phyloP scores from a whole-genome alignment of 2,888 invertebrate species.

The Crocallis elinguaria region DNA sequence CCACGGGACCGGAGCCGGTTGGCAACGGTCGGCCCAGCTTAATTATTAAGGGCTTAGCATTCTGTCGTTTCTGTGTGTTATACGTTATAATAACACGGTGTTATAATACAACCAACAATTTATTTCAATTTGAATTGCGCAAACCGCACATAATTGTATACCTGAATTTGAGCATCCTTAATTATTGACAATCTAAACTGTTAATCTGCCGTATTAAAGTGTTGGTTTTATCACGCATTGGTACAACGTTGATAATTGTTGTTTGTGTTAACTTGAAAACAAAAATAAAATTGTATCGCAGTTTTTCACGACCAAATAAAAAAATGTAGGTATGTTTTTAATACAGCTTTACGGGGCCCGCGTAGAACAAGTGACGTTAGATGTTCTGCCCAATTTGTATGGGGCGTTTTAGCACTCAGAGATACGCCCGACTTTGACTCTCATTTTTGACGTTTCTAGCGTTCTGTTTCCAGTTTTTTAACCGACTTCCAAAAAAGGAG shows the following conservation, averaged over 20 bases:
- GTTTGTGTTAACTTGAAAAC: conserved; percentile 2
- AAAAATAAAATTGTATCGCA: conserved; percentile 3
- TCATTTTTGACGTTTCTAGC: too few species aligned
- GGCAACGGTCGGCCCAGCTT: conserved; percentile 29
- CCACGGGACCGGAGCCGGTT: conserved; percentile 28
- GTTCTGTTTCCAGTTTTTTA: too few species aligned
- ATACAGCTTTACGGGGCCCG: too few species aligned
- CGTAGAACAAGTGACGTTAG: too few species aligned
- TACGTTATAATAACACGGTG: conserved; percentile 46
- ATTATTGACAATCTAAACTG: conserved; percentile 47
- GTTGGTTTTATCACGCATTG: conserved; percentile 7
- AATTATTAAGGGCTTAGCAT: conserved; percentile 44
- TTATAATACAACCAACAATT: conserved; percentile 50
- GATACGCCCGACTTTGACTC: too few species aligned
- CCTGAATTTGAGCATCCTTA: conserved; percentile 47
- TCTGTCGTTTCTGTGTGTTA: conserved; percentile 42
- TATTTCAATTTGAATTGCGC: conserved; percentile 51
- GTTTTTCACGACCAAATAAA: too few species aligned
- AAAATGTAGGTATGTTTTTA: too few species aligned
- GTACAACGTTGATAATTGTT: background rate
- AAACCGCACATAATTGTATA: conserved; percentile 53
- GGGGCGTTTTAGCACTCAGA: too few species aligned
- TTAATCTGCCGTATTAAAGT: conserved; percentile 36
- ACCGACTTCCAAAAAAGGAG: too few species aligned
- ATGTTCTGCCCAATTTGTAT: too few species aligned